Percentiles rank a stretch among this genome's conserved stretches.
These are phyloP conservation scores for Sorex araneus DNA, from an alignment of 2,113 vertebrate genomes.

Conservation along the genomic window DNA sequence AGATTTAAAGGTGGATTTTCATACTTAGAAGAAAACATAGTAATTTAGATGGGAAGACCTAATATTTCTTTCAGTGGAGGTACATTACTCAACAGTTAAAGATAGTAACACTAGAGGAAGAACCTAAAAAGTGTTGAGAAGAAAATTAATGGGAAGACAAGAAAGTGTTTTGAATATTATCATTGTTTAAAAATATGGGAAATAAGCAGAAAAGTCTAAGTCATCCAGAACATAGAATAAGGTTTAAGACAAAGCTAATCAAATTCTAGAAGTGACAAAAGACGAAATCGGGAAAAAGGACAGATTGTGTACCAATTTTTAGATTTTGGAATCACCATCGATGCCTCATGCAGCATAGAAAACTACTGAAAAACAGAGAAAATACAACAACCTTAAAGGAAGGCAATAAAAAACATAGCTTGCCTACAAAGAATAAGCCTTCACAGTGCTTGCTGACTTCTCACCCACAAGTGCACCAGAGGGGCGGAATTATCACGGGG, in stretches of 20 bases:
- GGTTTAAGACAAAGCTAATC: background rate
- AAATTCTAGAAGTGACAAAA: constrained; percentile 41
- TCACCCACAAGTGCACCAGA: background rate
- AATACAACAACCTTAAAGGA: background rate
- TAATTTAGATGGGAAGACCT: background rate
- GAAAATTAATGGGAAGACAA: constrained; percentile 24
- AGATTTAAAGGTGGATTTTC: background rate
- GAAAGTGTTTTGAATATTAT: background rate
- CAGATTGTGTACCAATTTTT: constrained; percentile 13
- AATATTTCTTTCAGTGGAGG: constrained; percentile 48
- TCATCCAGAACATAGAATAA: background rate
- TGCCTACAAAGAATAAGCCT: background rate
- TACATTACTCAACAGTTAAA: constrained; percentile 53
- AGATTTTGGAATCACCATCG: background rate
- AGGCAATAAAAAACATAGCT: background rate
- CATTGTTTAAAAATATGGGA: constrained; percentile 23
- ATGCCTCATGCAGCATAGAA: background rate
- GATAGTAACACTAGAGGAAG: constrained; percentile 56
- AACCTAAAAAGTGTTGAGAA: background rate
- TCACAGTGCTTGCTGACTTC: background rate
- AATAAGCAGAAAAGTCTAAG: background rate
- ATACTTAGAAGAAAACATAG: background rate
- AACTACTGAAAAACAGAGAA: constrained; percentile 8
- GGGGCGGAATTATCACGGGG: background rate
- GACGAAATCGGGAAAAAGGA: background rate